These are phyloP conservation scores for Caretta caretta DNA, from an alignment of 2,113 vertebrate species.

Conservation along the genomic window DNA sequence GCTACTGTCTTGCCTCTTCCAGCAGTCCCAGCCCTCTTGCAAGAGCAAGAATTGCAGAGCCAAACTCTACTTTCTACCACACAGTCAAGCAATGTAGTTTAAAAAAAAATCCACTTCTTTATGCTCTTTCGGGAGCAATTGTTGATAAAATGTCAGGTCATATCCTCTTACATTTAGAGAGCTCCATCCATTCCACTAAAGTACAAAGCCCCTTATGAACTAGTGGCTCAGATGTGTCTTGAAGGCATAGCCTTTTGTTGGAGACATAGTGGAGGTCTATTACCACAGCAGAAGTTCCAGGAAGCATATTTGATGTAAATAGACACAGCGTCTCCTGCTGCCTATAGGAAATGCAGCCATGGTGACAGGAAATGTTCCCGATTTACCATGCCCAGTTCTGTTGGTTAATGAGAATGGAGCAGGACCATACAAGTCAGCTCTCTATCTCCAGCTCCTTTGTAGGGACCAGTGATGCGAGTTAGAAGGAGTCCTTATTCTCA, in stretches of 20 bases:
- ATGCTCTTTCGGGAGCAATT: background rate
- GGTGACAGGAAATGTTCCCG: background rate
- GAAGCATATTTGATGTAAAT: background rate
- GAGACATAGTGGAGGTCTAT: background rate
- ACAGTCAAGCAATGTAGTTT: constrained; percentile 12
- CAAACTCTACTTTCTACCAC: background rate
- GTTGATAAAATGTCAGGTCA: background rate
- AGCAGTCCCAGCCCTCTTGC: background rate
- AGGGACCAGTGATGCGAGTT: background rate
- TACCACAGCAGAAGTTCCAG: background rate
- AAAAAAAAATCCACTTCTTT: background rate
- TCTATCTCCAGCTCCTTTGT: background rate
- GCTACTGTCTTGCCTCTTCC: background rate
- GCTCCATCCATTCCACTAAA: background rate
- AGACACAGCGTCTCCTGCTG: rapidly evolving
- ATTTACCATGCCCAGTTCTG: background rate
- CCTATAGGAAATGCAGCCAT: background rate
- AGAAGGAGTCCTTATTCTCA: background rate
- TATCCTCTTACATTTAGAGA: background rate
- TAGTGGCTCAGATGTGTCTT: background rate
- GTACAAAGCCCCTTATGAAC: background rate
- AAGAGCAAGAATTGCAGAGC: background rate
- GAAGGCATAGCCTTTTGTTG: background rate
- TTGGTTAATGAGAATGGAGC: background rate
- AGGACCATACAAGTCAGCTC: background rate